A percentile compares a stretch with the other conserved stretches of the same genome.
Evolutionary conservation across 2,888 invertebrate species (phyloP).

Genomic region (Heliconius ethilla): DNA sequence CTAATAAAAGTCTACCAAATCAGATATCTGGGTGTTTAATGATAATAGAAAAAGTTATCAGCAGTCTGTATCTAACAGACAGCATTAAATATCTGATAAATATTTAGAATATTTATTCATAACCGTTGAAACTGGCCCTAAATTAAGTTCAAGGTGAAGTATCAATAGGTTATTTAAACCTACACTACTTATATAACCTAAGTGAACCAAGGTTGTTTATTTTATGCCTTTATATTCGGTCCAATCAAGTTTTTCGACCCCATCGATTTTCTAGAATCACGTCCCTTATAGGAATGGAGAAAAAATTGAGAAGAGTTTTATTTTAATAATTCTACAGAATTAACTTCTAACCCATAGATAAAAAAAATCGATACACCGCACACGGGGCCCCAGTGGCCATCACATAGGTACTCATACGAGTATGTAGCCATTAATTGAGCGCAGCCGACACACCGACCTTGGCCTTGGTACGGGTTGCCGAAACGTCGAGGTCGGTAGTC

Average conservation of each 20-base stretch:
- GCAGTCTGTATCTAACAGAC: not conserved
- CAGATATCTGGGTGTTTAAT: not conserved
- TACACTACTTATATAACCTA: not conserved
- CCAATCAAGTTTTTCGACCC: not conserved
- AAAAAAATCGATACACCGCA: constrained; percentile 45
- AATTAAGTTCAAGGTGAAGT: not conserved
- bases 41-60: not conserved
- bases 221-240: not conserved
- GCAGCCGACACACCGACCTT: constrained; percentile 71
- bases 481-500: constrained; percentile 75
- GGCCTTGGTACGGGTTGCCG: constrained; percentile 79
- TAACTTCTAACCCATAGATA: not conserved
- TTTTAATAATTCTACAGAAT: not conserved
- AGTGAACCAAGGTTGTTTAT: not conserved
- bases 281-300: not conserved
- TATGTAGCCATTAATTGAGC: constrained; percentile 69
- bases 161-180: not conserved
- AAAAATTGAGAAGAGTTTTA: not conserved
- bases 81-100: not conserved
- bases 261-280: not conserved
- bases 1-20: too few relatives aligned
- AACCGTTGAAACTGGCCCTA: not conserved
- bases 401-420: constrained; percentile 36
- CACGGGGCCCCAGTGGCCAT: constrained; percentile 56
- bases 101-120: not conserved